Conservation (phyloP, 2,113 vertebrate genomes). For the Upupa epops region DNA sequence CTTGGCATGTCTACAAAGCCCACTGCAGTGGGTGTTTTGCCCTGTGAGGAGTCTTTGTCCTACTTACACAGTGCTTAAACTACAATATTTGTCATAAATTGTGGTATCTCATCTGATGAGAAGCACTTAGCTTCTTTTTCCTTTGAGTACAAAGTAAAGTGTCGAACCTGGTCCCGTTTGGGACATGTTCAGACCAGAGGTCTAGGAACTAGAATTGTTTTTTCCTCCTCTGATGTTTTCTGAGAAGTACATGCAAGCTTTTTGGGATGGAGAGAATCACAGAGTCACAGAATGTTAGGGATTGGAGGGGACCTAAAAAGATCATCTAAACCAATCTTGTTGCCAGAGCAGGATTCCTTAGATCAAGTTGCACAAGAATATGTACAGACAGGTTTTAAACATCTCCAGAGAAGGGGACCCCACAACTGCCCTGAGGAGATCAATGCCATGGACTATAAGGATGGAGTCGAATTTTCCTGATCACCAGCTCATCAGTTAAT, state of each 20-base stretch:
- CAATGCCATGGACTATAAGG: background rate
- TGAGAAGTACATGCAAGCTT: background rate
- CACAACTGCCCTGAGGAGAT: too few relatives aligned
- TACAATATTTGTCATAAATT: background rate
- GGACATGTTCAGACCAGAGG: background rate
- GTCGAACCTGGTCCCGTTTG: background rate
- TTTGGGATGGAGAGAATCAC: background rate
- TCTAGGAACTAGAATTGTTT: background rate
- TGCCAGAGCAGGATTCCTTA: too few relatives aligned
- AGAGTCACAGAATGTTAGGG: too few relatives aligned
- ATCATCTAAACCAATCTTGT: too few relatives aligned
- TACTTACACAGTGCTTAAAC: background rate
- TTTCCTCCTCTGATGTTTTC: background rate
- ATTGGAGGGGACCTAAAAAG: too few relatives aligned
- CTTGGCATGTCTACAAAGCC: background rate
- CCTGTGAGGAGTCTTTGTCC: background rate
- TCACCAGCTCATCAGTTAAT: background rate
- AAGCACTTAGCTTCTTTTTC: background rate
- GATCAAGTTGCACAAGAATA: too few relatives aligned
- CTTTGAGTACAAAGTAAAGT: background rate
- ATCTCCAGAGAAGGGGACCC: too few relatives aligned
- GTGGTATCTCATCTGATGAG: background rate
- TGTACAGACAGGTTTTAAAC: too few relatives aligned
- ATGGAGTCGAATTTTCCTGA: background rate
- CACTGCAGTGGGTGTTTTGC: background rate